Percentiles rank a stretch among this genome's conserved stretches.
These are phyloP conservation scores for Salvelinus sp. DNA, from an alignment of 2,113 vertebrate genomes.

Conservation along the genomic window DNA sequence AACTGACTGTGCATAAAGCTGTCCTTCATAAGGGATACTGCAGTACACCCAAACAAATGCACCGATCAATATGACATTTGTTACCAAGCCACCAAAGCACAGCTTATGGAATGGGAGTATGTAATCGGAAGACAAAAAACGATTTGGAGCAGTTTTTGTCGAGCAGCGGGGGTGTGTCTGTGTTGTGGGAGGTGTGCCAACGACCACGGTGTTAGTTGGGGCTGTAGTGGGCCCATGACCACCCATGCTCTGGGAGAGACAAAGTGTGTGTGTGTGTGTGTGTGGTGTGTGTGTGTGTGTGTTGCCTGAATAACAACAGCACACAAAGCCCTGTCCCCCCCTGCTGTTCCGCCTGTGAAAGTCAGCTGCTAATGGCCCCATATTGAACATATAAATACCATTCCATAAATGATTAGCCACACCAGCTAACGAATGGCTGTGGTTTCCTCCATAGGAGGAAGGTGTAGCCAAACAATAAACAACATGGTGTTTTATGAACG, in stretches of 20 bases:
- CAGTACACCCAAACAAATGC: slow-evolving; percentile 42
- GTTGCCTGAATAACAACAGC: slow-evolving; percentile 62
- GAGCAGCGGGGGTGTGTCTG: slow-evolving; percentile 43
- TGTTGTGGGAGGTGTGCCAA: slow-evolving; percentile 37
- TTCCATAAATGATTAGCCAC: slow-evolving; percentile 22
- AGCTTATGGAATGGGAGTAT: slow-evolving; percentile 65
- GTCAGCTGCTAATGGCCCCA: slow-evolving; percentile 54
- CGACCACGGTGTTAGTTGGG: slow-evolving; percentile 26
- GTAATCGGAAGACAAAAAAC: slow-evolving; percentile 71
- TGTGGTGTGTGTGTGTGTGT: slow-evolving; percentile 1
- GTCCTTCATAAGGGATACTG: slow-evolving; percentile 58
- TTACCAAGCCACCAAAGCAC: slow-evolving; percentile 61
- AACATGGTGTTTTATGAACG: background rate
- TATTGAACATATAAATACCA: slow-evolving; percentile 50
- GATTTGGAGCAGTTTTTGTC: slow-evolving; percentile 68
- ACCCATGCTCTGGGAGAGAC: slow-evolving; percentile 54
- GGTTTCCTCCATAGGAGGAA: slow-evolving; percentile 1
- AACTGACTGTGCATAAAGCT: slow-evolving; percentile 65
- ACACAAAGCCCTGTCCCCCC: slow-evolving; percentile 59
- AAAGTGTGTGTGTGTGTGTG: slow-evolving; percentile 15
- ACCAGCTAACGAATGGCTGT: slow-evolving; percentile 24
- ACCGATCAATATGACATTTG: slow-evolving; percentile 67
- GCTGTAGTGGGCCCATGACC: slow-evolving; percentile 52
- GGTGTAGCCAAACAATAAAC: slow-evolving; percentile 7
- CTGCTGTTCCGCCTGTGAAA: slow-evolving; percentile 54